Evolutionary conservation across 2,797 vertebrate species (phyloP).

Genomic region (Sylvia borin): DNA sequence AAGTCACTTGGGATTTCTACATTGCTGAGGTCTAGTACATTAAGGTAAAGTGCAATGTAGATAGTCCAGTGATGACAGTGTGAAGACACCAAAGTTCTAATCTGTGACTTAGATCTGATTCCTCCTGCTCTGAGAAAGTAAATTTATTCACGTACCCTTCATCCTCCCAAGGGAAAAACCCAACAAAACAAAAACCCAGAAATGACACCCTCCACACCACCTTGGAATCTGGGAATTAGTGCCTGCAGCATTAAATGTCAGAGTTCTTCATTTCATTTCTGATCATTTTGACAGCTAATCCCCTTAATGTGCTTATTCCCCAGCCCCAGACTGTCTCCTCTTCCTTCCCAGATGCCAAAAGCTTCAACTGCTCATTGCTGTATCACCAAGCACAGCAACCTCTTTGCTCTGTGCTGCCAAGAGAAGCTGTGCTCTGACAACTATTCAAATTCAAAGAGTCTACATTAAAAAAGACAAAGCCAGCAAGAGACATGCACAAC

Average conservation of each 20-base stretch:
- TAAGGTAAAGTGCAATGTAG: not conserved
- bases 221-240: slow-evolving; percentile 23
- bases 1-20: not conserved
- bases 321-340: not conserved
- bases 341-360: slow-evolving; percentile 15
- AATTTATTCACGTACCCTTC: not conserved
- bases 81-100: not conserved
- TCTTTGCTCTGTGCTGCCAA: not conserved
- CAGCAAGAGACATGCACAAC: not conserved
- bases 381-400: not conserved
- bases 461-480: not conserved
- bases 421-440: not conserved
- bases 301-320: not conserved
- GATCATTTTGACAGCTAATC: slow-evolving; percentile 50
- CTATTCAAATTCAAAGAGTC: not conserved
- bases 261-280: slow-evolving; percentile 7
- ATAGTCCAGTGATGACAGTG: not conserved
- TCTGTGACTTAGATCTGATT: not conserved
- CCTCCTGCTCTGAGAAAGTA: not conserved
- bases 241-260: slow-evolving; percentile 23
- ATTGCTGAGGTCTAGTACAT: not conserved
- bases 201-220: not conserved
- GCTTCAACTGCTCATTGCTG: not conserved
- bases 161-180: not conserved
- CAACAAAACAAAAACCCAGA: not conserved